A percentile compares a stretch with the other conserved stretches of the same genome.
phyloP scores from a whole-genome alignment of 2,797 vertebrate species.

The Alosa sapidissima region DNA sequence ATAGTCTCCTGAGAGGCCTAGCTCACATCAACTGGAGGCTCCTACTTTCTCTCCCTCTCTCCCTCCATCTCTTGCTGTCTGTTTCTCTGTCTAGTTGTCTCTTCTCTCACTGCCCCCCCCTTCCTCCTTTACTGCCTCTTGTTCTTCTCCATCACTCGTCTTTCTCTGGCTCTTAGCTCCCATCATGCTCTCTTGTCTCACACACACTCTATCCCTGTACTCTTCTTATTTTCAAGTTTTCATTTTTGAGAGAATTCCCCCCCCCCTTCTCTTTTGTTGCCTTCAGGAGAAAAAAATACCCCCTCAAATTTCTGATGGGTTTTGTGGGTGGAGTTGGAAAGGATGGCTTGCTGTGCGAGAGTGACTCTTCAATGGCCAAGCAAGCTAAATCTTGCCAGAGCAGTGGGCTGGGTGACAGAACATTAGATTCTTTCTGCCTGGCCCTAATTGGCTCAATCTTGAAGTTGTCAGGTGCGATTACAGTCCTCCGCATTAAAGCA shows the following conservation, averaged over 20 bases:
- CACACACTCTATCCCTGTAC: background rate
- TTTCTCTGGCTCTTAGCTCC: background rate
- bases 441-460: slow-evolving; percentile 79
- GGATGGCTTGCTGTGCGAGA: background rate
- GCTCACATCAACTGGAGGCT: background rate
- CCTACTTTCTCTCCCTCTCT: background rate
- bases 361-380: slow-evolving; percentile 57
- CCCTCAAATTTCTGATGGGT: slow-evolving; percentile 7
- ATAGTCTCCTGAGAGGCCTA: background rate
- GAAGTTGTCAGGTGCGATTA: slow-evolving; percentile 75
- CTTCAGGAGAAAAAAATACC: background rate
- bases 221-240: background rate
- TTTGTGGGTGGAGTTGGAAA: background rate
- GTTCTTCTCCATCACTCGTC: background rate
- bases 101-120: slow-evolving; percentile 1
- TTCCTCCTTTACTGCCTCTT: background rate
- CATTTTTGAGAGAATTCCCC: background rate
- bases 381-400: slow-evolving; percentile 65
- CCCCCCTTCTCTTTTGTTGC: background rate
- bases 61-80: background rate
- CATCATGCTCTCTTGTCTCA: background rate
- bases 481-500: slow-evolving; percentile 60
- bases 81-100: background rate
- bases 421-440: slow-evolving; percentile 71
- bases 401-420: slow-evolving; percentile 71